phyloP scores from a whole-genome alignment of 2,888 invertebrate genomes.

The Plagodis dolabraria region DNA sequence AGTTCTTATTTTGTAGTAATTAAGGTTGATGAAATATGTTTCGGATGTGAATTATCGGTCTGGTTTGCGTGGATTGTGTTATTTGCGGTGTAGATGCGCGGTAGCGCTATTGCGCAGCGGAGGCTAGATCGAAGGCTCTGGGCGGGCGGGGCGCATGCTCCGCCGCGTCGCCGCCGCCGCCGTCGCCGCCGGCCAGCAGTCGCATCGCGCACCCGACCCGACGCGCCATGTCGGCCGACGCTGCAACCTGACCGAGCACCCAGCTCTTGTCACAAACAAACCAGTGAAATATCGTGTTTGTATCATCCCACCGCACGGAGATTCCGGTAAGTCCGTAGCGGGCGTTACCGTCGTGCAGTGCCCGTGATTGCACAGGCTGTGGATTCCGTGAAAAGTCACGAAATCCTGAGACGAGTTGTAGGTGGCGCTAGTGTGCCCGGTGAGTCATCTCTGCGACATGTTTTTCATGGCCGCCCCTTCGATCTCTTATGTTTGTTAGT shows the following conservation, averaged over 20 bases:
- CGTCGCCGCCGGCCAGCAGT: slow-evolving; percentile 71
- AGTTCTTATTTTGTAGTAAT: slow-evolving; percentile 25
- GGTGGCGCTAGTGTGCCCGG: slow-evolving; percentile 75
- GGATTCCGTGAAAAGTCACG: slow-evolving; percentile 63
- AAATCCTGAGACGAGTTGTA: slow-evolving; percentile 53
- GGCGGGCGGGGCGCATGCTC: slow-evolving; percentile 65
- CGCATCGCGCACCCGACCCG: slow-evolving; percentile 72
- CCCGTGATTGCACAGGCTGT: slow-evolving; percentile 61
- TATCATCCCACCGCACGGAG: slow-evolving; percentile 57
- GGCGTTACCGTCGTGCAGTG: slow-evolving; percentile 54
- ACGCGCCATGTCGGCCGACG: slow-evolving; percentile 76
- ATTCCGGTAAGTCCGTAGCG: slow-evolving; percentile 74
- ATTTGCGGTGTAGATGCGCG: slow-evolving; percentile 78
- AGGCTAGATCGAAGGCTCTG: slow-evolving; percentile 77
- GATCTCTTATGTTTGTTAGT: slow-evolving; percentile 57
- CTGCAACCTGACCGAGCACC: slow-evolving; percentile 76
- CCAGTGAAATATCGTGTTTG: slow-evolving; percentile 56
- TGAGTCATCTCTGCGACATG: slow-evolving; percentile 82
- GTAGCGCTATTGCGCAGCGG: slow-evolving; percentile 61
- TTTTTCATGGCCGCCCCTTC: slow-evolving; percentile 80
- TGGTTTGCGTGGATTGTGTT: slow-evolving; percentile 71
- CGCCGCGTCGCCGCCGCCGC: slow-evolving; percentile 60
- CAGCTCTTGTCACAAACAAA: slow-evolving; percentile 64
- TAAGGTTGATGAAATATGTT: slow-evolving; percentile 50
- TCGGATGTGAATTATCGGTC: slow-evolving; percentile 54